Evolutionary conservation across 2,797 vertebrate species (phyloP), one percentile per base, ranked within the genome.

Genomic region (Myotis planiceps): DNA sequence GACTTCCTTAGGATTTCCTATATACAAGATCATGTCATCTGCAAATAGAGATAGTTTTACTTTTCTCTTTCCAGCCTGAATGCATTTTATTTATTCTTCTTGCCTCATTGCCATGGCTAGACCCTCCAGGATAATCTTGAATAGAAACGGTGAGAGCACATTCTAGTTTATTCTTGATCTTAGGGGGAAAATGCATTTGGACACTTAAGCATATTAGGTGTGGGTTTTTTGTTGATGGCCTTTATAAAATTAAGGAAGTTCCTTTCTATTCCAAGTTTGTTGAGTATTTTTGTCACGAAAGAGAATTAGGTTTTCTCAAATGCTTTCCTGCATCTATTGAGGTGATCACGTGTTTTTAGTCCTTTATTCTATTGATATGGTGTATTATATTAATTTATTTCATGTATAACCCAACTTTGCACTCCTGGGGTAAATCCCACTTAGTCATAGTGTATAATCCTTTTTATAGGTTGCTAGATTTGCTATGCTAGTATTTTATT

Each of bases 401-500:
- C n/a, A 29, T 63, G 29, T 79, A 79, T 71, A 93, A 93, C 47
- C 47, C 58, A 87, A 92, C 37, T 29, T 89, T 95, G 80, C 47
- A 92, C 92, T 93, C 69, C 90, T 89, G 29, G 19, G 23, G 53
- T 91, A 88, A 88, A 93, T 66, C 37, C 55, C 13, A 78, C 42
- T 69, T 63, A 10, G 34, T 83, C 55, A 78, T n/a, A 68, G 47
- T n/a, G 4, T 39, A 32, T 78, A 71, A 72, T 69, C 5, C 23
- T 68, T 79, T 82, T 39, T 79, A 37, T 69, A 74, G 82, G 37
- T 83, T 58, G 72, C 39, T 84, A 19, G 2, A 51, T 93, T 92
- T 84, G 39, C 29, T 83, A 83, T 95, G 83, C n/a, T 87, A 45
- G 49, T 55, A n/a, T 92, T 95, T 93, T 65, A 32, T 49, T 76